Percentiles rank a stretch among this genome's conserved stretches.
These are phyloP conservation scores for Eriosoma lanigerum DNA, from an alignment of 1,140 invertebrate species.

Conservation along the genomic window DNA sequence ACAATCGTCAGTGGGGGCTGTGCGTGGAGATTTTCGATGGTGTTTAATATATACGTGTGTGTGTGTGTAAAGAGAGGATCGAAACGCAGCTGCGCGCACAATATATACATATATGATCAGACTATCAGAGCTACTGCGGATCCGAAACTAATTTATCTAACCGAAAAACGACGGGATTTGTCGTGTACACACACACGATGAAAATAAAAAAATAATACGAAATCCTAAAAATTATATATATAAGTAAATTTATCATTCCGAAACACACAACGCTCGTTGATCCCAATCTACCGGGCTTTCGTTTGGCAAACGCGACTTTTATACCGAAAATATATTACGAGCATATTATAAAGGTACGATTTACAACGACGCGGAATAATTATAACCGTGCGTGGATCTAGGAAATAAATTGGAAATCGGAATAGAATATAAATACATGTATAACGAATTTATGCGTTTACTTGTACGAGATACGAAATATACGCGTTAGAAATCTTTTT, in stretches of 20 bases:
- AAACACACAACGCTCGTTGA: neutral
- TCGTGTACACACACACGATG: neutral
- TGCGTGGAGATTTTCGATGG: slow-evolving; percentile 27
- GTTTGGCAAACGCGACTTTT: neutral
- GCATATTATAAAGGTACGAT: too few relatives aligned
- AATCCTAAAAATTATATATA: neutral
- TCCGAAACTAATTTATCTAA: slow-evolving; percentile 51
- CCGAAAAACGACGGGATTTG: slow-evolving; percentile 45
- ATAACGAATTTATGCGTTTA: too few relatives aligned
- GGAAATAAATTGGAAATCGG: too few relatives aligned
- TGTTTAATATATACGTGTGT: slow-evolving; percentile 20
- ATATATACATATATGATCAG: neutral
- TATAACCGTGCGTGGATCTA: too few relatives aligned
- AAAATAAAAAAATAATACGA: neutral
- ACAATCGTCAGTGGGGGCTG: slow-evolving; percentile 35
- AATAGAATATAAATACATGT: too few relatives aligned
- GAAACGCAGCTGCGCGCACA: slow-evolving; percentile 32
- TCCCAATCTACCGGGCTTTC: neutral
- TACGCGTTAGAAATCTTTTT: too few relatives aligned
- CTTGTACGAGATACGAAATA: too few relatives aligned
- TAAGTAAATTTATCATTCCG: neutral
- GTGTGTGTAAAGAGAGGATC: neutral
- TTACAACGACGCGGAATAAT: too few relatives aligned
- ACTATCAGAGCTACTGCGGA: slow-evolving; percentile 3
- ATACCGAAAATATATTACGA: too few relatives aligned